phyloP scores from a whole-genome alignment of 2,113 vertebrate genomes.

The Chloebia gouldiae region DNA sequence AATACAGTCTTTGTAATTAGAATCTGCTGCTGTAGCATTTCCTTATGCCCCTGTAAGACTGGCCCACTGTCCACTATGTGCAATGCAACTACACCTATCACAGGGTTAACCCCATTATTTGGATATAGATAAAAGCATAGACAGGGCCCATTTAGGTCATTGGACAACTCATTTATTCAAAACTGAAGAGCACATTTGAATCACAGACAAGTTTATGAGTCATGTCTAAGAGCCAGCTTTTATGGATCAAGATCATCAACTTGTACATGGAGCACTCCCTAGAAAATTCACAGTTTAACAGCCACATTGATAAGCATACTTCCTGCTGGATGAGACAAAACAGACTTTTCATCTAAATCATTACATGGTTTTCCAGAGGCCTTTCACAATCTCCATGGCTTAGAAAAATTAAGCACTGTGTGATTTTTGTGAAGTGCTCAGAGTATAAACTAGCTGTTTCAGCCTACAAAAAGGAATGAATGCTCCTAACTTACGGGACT shows the following conservation, averaged over 20 bases:
- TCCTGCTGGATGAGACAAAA: slow-evolving; percentile 20
- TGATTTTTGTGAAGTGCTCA: not conserved
- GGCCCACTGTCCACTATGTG: fast-evolving
- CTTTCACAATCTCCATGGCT: not conserved
- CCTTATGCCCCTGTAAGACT: not conserved
- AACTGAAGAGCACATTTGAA: not conserved
- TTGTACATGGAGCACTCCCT: not conserved
- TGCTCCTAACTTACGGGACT: not conserved
- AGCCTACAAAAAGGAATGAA: not conserved
- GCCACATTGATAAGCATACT: slow-evolving; percentile 22
- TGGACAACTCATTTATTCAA: not conserved
- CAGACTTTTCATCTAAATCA: slow-evolving; percentile 3
- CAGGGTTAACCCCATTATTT: not conserved
- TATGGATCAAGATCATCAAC: not conserved
- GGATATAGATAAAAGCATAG: not conserved
- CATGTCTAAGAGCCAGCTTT: not conserved
- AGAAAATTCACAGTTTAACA: not conserved
- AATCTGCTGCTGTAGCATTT: not conserved
- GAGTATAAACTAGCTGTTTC: not conserved
- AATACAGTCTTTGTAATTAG: not conserved
- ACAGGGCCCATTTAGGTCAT: not conserved
- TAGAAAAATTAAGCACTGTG: not conserved
- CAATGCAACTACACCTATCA: not conserved
- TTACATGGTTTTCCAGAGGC: not conserved
- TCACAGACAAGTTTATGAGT: slow-evolving; percentile 6